Percentiles rank a stretch among this genome's conserved stretches.
These are phyloP conservation scores for Nemapogon koenigi DNA, from an alignment of 2,888 invertebrate genomes.

Conservation along the genomic window DNA sequence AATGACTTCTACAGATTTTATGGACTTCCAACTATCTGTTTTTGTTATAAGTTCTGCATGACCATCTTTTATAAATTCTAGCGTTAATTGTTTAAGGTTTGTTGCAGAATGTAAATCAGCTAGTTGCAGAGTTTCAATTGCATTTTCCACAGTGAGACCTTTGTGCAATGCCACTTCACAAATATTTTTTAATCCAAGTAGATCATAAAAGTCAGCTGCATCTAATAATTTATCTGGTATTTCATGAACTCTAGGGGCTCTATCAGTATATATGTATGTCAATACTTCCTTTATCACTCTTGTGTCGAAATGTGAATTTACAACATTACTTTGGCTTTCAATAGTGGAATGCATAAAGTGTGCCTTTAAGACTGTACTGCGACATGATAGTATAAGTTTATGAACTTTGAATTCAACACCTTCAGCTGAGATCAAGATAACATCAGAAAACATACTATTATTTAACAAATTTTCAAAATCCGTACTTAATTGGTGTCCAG, in stretches of 20 bases:
- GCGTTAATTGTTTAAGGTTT: constrained; percentile 35
- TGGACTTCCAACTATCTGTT: constrained; percentile 46
- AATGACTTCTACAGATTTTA: constrained; percentile 46
- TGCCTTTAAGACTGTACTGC: constrained; percentile 49
- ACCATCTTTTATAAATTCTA: constrained; percentile 54
- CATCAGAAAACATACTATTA: constrained; percentile 45
- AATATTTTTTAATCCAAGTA: constrained; percentile 41
- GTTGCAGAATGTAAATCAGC: constrained; percentile 51
- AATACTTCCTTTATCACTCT: constrained; percentile 45
- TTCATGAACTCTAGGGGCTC: constrained; percentile 46
- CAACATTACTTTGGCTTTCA: constrained; percentile 42
- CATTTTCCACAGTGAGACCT: constrained; percentile 50
- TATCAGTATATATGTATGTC: constrained; percentile 49
- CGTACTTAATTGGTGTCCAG: constrained; percentile 40
- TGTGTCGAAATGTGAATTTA: constrained; percentile 44
- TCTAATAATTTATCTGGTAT: constrained; percentile 49
- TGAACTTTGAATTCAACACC: constrained; percentile 44
- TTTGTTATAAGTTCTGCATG: constrained; percentile 47
- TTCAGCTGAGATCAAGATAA: constrained; percentile 46
- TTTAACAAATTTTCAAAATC: constrained; percentile 47
- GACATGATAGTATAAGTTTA: constrained; percentile 46
- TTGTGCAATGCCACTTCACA: constrained; percentile 52
- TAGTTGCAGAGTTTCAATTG: constrained; percentile 45
- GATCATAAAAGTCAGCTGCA: constrained; percentile 52
- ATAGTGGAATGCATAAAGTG: constrained; percentile 53